Evolutionary conservation across 2,797 vertebrate species (phyloP), one percentile per base, ranked within the genome.

Genomic region (Paramormyrops hopkinsi): DNA sequence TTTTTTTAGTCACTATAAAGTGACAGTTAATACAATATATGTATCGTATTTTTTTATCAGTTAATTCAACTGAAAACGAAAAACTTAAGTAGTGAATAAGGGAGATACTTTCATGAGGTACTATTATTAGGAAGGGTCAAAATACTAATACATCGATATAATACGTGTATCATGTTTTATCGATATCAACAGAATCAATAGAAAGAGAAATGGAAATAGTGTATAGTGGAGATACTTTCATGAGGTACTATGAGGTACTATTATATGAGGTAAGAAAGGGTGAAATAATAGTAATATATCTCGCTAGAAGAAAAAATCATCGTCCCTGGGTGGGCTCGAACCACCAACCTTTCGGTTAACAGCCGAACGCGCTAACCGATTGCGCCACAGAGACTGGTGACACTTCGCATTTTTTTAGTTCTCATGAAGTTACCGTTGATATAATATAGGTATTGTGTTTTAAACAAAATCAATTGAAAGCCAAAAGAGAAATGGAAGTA

Each of bases 331-430:
- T 90, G 88, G 51, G 3, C 84, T 84, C 82, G 82, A 84, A 84
- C 82, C 82, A 84, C 82, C 82, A 84, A 84, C 82, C 82, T 84
- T 84, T 84, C 82, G 82, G 82, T 84, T 84, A 84, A 84, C 82
- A 84, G 79, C 79, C 79, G 79, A 84, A 84, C 79, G 79, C 79
- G 79, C 79, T 84, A 84, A 84, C 79, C 79, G 82, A 84, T 84
- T 84, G 54, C 33, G 86, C 8, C 56, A 90, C 82, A 89, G 50
- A 22, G 48, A 89, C 56, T 0, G n/a, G 0, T 53, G 14, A 1
- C 14, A 14, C 0, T 4, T 0, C 0, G 1, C 0, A 0, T 6
- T 19, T 54, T 19, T 54, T 54, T 54, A 19, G 17, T 5, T 19
- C 4, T 19, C 1, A 19, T 19, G 17, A 54, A 53, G 4, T 53